A percentile compares a stretch with the other conserved stretches of the same genome.
These are phyloP conservation scores for Platycercus adscitus DNA, from an alignment of 2,113 vertebrate genomes.

Conservation along the genomic window DNA sequence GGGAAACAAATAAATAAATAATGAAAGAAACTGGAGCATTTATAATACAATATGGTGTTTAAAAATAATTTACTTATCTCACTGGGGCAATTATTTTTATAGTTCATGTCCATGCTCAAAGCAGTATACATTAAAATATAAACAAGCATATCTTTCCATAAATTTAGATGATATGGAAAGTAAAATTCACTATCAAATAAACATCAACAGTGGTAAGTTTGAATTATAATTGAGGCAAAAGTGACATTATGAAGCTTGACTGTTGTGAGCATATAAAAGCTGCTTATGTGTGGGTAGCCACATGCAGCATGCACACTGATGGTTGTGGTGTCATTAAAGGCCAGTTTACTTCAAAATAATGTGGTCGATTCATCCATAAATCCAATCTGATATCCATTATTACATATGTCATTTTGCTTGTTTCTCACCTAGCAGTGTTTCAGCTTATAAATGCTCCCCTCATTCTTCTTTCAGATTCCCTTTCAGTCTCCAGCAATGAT, in stretches of 20 bases:
- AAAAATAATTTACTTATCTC: not conserved
- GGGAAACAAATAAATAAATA: not conserved
- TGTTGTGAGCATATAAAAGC: not conserved
- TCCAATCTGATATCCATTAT: not conserved
- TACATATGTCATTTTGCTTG: not conserved
- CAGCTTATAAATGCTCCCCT: not conserved
- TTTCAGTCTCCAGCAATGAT: conserved; percentile 95
- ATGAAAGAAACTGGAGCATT: not conserved
- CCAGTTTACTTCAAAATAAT: not conserved
- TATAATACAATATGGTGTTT: not conserved
- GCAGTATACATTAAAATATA: not conserved
- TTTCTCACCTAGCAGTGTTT: not conserved
- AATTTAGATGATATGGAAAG: not conserved
- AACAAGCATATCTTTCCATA: not conserved
- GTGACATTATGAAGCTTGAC: not conserved
- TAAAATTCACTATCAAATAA: not conserved
- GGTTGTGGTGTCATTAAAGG: not conserved
- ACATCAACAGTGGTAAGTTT: not conserved
- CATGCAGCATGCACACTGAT: not conserved
- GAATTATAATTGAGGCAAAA: not conserved
- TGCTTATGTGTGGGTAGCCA: fast-evolving
- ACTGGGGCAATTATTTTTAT: not conserved
- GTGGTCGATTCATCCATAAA: not conserved
- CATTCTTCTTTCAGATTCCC: conserved; percentile 80
- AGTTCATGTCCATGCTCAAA: not conserved